phyloP scores from a whole-genome alignment of 2,797 vertebrate genomes.

The Spondyliosoma cantharus region DNA sequence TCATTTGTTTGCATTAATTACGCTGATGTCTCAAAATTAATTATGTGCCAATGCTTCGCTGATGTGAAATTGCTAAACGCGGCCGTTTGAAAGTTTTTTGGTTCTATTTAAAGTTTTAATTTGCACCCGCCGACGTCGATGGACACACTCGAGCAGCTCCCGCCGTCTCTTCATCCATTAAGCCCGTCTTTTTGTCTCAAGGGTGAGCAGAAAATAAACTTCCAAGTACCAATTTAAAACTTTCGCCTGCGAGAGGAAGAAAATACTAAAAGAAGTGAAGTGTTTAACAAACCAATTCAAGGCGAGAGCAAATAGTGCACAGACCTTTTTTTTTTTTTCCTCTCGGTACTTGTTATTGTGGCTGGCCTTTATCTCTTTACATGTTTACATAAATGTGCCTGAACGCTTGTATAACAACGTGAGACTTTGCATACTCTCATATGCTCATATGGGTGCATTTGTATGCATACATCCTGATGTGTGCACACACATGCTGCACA shows the following conservation, averaged over 20 bases:
- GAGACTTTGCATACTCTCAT: conserved; percentile 23
- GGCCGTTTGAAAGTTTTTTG: conserved; percentile 17
- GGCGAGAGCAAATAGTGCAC: not conserved
- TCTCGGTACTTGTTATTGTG: conserved; percentile 20
- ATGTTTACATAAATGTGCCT: conserved; percentile 6
- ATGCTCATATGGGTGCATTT: conserved; percentile 32
- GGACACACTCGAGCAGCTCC: conserved; percentile 21
- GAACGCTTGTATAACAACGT: conserved; percentile 20
- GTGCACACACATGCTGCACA: conserved; percentile 20
- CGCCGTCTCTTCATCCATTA: conserved; percentile 1
- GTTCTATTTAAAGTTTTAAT: conserved; percentile 25
- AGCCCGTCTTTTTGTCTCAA: not conserved
- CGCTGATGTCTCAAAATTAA: conserved; percentile 38
- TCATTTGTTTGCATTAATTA: conserved; percentile 63
- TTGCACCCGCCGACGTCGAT: not conserved
- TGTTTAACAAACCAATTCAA: conserved; percentile 9
- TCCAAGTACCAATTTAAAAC: not conserved
- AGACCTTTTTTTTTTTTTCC: conserved; percentile 5
- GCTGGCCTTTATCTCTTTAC: conserved; percentile 14
- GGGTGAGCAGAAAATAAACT: not conserved
- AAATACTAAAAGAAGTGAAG: conserved; percentile 10
- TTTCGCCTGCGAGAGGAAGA: not conserved
- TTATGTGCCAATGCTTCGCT: conserved; percentile 7
- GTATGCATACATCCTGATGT: conserved; percentile 32
- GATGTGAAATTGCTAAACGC: conserved; percentile 32